A percentile compares a stretch with the other conserved stretches of the same genome.
Evolutionary conservation across 2,797 vertebrate genomes (phyloP).

Genomic region (Sebastes kiyomatsui): DNA sequence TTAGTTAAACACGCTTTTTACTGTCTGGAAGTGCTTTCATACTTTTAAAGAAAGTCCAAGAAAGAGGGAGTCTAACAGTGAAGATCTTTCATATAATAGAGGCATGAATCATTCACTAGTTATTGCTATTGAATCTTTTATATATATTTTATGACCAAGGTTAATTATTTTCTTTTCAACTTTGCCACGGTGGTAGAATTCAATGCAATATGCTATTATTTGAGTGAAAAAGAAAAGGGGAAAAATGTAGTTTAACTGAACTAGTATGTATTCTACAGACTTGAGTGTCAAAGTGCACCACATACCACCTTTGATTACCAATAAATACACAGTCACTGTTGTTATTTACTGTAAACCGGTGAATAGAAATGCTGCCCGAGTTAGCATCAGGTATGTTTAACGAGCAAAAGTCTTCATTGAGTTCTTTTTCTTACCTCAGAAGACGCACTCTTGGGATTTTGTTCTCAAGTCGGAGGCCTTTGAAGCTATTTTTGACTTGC

Average conservation of each 20-base stretch:
- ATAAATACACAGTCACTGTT: background rate
- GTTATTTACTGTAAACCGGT: slow-evolving; percentile 11
- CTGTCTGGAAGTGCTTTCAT: background rate
- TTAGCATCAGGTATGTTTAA: slow-evolving; percentile 43
- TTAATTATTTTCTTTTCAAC: background rate
- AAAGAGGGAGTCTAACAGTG: background rate
- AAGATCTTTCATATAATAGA: background rate
- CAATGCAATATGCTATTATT: background rate
- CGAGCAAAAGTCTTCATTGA: slow-evolving; percentile 21
- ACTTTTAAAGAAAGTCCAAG: background rate
- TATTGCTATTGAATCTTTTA: background rate
- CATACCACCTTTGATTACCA: background rate
- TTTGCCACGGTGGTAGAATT: no score
- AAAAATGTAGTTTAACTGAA: background rate
- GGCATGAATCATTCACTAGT: background rate
- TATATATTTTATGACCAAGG: background rate
- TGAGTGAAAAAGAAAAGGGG: background rate
- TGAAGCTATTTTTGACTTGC: slow-evolving; percentile 80
- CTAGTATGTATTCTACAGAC: background rate
- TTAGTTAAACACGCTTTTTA: background rate
- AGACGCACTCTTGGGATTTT: slow-evolving; percentile 70
- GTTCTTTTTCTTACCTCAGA: slow-evolving; percentile 56
- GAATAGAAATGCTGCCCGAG: slow-evolving; percentile 10
- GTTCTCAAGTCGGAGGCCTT: slow-evolving; percentile 70
- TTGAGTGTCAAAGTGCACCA: background rate